Percentiles rank a stretch among this genome's conserved stretches.
Conservation (phyloP, 2,113 vertebrate species). For the Calcarius ornatus region DNA sequence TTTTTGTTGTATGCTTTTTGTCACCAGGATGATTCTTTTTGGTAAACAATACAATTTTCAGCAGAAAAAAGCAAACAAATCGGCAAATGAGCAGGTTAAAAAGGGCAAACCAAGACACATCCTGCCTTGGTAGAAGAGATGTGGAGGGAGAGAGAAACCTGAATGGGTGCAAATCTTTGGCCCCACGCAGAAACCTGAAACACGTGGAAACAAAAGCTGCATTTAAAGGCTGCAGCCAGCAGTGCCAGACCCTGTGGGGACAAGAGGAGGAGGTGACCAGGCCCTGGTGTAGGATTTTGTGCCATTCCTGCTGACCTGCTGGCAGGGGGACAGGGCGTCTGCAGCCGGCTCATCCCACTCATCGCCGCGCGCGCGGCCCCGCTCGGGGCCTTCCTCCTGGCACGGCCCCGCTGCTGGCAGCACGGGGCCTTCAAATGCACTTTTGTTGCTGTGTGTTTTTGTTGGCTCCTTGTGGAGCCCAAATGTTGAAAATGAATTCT, state of each 20-base stretch:
- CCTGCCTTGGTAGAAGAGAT: background rate
- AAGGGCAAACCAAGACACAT: background rate
- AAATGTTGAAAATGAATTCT: constrained; percentile 43
- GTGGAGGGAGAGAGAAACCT: background rate
- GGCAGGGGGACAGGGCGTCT: background rate
- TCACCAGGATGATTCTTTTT: background rate
- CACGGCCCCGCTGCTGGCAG: background rate
- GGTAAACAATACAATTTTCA: background rate
- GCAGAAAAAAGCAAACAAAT: background rate
- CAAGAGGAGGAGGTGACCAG: background rate
- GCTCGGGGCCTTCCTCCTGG: background rate
- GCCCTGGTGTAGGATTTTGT: background rate
- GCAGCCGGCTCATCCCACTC: background rate
- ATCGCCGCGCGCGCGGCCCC: background rate
- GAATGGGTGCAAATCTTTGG: background rate
- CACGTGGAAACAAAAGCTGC: constrained; percentile 29
- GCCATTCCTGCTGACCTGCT: background rate
- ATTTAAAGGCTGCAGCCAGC: constrained; percentile 43
- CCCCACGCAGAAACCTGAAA: background rate
- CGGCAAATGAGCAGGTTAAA: background rate
- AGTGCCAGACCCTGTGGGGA: background rate
- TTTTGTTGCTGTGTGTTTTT: constrained; percentile 43
- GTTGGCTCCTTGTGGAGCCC: constrained; percentile 31
- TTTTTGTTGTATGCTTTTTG: constrained; percentile 8
- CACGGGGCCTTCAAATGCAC: background rate